Conservation (phyloP, 2,797 vertebrate species). For the Lutjanus campechanus region DNA sequence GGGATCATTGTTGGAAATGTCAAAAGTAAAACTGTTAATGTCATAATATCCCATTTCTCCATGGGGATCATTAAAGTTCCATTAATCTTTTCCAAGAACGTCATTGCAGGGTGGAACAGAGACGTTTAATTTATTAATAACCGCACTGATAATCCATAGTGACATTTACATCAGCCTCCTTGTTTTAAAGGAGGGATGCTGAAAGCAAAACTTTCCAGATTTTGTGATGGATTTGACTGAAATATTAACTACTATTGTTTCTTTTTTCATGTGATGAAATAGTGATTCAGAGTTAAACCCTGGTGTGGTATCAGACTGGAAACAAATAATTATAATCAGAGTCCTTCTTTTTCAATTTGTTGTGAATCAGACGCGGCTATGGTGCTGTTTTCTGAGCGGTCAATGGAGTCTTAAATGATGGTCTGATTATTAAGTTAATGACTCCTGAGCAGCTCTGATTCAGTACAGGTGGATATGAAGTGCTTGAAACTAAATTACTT, state of each 20-base stretch:
- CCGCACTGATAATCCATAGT: slow-evolving; percentile 53
- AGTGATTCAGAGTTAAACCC: slow-evolving; percentile 6
- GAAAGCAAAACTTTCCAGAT: not conserved
- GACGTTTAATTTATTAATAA: slow-evolving; percentile 51
- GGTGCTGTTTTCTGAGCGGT: not conserved
- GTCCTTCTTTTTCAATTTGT: not conserved
- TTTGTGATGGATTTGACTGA: slow-evolving; percentile 2
- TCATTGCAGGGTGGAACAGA: slow-evolving; percentile 37
- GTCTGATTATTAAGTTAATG: slow-evolving; percentile 3
- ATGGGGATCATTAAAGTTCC: slow-evolving; percentile 59
- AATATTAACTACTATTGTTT: not conserved
- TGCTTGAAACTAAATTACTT: not conserved
- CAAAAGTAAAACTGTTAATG: slow-evolving; percentile 66
- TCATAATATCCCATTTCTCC: slow-evolving; percentile 52
- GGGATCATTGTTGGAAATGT: slow-evolving; percentile 56
- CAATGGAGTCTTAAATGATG: not conserved
- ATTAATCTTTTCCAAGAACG: slow-evolving; percentile 50
- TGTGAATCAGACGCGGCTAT: not conserved
- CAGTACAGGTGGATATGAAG: not conserved
- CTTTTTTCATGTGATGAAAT: not conserved
- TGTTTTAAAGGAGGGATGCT: not conserved
- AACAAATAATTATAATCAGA: not conserved
- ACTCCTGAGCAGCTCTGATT: slow-evolving; percentile 1
- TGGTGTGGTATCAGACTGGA: not conserved
- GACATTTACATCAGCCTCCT: slow-evolving; percentile 57